Conservation (phyloP, 2,113 vertebrate species). For the Heterochromis multidens region DNA sequence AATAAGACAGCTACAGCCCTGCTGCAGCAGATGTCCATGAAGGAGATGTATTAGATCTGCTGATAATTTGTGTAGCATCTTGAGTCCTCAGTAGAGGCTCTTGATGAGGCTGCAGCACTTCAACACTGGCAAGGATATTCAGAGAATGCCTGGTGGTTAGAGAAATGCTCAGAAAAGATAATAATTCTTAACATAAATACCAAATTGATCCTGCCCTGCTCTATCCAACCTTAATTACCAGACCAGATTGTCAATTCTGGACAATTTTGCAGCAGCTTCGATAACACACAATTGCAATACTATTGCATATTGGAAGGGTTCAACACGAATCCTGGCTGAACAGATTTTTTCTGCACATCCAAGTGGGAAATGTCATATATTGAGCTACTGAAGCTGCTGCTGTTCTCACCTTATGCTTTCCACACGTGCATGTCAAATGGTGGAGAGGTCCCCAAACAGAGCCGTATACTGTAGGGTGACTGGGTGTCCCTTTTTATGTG, state of each 20-base stretch:
- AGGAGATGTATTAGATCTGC: neutral
- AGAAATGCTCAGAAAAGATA: neutral
- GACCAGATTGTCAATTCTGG: neutral
- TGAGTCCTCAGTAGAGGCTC: neutral
- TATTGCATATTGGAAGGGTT: neutral
- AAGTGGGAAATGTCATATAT: neutral
- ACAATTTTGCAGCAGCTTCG: neutral
- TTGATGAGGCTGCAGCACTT: neutral
- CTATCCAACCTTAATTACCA: neutral
- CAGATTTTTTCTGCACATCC: neutral
- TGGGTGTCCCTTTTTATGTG: neutral
- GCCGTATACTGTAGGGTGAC: neutral
- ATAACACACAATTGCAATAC: neutral
- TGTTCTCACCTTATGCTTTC: neutral
- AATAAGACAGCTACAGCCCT: neutral
- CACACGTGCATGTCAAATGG: neutral
- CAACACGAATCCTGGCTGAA: neutral
- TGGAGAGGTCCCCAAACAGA: fast-evolving
- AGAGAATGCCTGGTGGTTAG: neutral
- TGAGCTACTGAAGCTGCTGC: neutral
- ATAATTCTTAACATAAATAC: neutral
- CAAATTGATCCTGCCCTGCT: neutral
- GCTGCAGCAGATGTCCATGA: neutral
- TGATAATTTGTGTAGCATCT: neutral
- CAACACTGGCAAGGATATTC: neutral